Evolutionary conservation across 2,888 invertebrate genomes (phyloP).

Genomic region (Craniophora ligustri): DNA sequence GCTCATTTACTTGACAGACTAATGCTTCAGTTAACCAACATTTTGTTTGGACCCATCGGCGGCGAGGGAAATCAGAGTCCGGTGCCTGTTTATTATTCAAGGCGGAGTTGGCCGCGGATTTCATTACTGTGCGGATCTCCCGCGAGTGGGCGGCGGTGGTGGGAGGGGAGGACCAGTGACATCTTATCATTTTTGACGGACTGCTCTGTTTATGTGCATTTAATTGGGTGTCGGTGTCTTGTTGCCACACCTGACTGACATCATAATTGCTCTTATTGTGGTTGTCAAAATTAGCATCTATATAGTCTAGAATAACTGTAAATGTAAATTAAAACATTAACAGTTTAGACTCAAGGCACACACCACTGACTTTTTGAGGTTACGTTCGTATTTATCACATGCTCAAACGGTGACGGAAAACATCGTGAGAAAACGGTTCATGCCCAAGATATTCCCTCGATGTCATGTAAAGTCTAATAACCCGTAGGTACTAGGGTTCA

Average conservation of each 20-base stretch:
- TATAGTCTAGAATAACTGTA: no score
- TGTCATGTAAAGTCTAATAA: no score
- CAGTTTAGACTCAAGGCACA: no score
- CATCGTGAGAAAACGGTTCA: no score
- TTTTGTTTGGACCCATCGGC: slow-evolving; percentile 60
- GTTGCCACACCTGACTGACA: not conserved
- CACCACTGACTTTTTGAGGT: no score
- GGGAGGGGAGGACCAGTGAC: slow-evolving; percentile 48
- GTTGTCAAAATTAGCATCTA: no score
- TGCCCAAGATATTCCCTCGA: no score
- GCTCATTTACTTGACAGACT: slow-evolving; percentile 52
- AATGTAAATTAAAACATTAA: no score
- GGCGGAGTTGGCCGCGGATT: slow-evolving; percentile 59
- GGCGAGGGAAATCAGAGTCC: slow-evolving; percentile 75
- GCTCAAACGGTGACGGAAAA: no score
- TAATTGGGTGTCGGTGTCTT: slow-evolving; percentile 24
- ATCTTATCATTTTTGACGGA: slow-evolving; percentile 57
- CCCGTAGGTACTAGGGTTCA: no score
- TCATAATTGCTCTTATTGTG: not conserved
- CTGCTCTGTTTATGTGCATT: slow-evolving; percentile 35
- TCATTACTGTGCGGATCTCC: slow-evolving; percentile 59
- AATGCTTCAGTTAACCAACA: slow-evolving; percentile 52
- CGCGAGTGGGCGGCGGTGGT: no score
- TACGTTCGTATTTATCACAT: no score
- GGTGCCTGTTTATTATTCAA: slow-evolving; percentile 74